phyloP scores from a whole-genome alignment of 2,888 invertebrate species.

The Lochmaea crataegi region DNA sequence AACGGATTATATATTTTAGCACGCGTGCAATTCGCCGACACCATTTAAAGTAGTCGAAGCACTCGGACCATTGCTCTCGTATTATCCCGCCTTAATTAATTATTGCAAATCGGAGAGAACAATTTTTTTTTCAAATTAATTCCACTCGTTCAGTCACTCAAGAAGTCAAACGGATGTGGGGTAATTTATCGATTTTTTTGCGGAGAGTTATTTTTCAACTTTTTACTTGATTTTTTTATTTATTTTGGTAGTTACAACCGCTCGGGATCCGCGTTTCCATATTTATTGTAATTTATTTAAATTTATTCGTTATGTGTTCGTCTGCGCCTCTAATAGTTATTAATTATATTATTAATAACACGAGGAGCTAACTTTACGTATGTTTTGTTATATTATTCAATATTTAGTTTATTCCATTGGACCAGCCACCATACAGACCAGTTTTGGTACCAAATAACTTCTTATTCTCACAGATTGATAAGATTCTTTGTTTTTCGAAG shows the following conservation, averaged over 20 bases:
- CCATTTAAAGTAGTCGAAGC: constrained; percentile 31
- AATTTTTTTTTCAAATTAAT: constrained; percentile 29
- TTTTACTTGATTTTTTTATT: no score
- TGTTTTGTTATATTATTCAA: no score
- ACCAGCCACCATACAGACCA: no score
- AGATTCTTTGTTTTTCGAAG: no score
- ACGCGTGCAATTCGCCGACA: constrained; percentile 31
- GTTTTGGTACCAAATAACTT: no score
- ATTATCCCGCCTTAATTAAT: constrained; percentile 48
- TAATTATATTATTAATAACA: constrained; percentile 7
- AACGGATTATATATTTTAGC: neutral
- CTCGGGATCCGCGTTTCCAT: constrained; percentile 14
- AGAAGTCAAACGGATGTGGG: constrained; percentile 40
- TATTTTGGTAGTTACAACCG: neutral
- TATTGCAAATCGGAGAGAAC: constrained; percentile 41
- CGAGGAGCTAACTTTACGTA: neutral
- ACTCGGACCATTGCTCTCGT: constrained; percentile 47
- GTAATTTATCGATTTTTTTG: constrained; percentile 38
- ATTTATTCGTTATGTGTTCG: constrained; percentile 32
- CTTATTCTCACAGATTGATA: no score
- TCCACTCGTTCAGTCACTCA: constrained; percentile 30
- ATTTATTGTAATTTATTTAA: constrained; percentile 31
- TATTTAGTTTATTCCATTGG: no score
- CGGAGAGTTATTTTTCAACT: constrained; percentile 18
- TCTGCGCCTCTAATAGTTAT: constrained; percentile 14